These are phyloP conservation scores for Drosophila borborema DNA, from an alignment of 2,888 invertebrate genomes.

Conservation along the genomic window DNA sequence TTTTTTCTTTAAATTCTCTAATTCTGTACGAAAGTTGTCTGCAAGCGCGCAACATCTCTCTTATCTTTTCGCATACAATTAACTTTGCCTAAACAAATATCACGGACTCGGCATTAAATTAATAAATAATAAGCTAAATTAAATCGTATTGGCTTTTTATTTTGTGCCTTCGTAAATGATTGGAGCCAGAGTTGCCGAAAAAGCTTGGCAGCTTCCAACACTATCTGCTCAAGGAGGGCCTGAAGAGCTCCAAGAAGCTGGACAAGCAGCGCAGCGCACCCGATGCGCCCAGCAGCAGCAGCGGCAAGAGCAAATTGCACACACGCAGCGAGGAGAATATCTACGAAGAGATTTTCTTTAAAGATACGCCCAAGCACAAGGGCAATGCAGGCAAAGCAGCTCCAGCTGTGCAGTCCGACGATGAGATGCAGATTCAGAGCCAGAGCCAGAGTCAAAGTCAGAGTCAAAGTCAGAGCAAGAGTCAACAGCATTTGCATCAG, in stretches of 20 bases:
- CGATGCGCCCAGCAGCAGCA: constrained; percentile 3
- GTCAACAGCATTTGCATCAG: not conserved
- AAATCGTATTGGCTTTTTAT: no score
- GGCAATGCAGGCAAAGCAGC: constrained; percentile 19
- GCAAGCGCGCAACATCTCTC: no score
- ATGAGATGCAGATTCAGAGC: constrained; percentile 38
- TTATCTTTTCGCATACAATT: no score
- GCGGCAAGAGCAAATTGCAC: constrained; percentile 64
- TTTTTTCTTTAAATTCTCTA: no score
- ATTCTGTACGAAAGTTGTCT: no score
- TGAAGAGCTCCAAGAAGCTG: constrained; percentile 84
- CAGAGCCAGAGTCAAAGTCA: not conserved
- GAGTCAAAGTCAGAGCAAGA: not conserved
- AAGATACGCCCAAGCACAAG: constrained; percentile 71
- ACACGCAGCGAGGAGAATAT: constrained; percentile 85
- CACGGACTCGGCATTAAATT: no score
- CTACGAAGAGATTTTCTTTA: constrained; percentile 85
- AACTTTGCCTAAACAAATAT: no score
- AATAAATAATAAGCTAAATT: no score
- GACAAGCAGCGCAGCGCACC: constrained; percentile 75
- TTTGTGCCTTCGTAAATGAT: no score
- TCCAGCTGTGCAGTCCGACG: constrained; percentile 51
- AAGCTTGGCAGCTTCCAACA: no score
- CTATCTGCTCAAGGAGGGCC: constrained; percentile 84
- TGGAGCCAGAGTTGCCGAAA: no score